These are phyloP conservation scores for Nephrocerus scutellatus DNA, from an alignment of 2,888 invertebrate species.

Conservation along the genomic window DNA sequence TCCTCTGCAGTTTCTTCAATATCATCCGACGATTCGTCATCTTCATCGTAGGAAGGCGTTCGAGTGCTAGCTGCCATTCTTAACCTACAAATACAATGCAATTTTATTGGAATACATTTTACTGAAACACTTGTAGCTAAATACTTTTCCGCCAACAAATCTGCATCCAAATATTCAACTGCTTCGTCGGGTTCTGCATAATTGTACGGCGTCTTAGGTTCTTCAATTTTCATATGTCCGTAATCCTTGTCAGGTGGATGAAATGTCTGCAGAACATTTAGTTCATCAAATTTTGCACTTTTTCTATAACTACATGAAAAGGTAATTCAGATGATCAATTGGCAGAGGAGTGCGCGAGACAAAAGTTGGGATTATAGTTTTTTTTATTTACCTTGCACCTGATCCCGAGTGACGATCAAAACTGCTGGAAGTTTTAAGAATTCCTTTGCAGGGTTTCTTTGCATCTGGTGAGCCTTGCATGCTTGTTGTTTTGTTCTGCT, in stretches of 20 bases:
- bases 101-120: conserved; percentile 8
- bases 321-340: conserved; percentile 4
- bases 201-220: conserved; percentile 90
- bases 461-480: conserved; percentile 46
- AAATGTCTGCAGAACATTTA: conserved; percentile 96
- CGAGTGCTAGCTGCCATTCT: conserved; percentile 43
- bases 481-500: conserved; percentile 1
- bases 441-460: conserved; percentile 60
- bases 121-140: conserved; percentile 18
- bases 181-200: conserved; percentile 55
- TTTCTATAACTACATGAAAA: conserved; percentile 46
- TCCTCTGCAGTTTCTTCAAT: conserved; percentile 59
- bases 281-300: conserved; percentile 90
- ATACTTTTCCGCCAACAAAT: conserved; percentile 70
- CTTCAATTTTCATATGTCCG: conserved; percentile 97
- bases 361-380: neutral
- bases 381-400: conserved; percentile 44
- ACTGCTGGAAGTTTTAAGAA: conserved; percentile 86
- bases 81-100: conserved; percentile 30
- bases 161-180: conserved; percentile 59
- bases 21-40: conserved; percentile 52
- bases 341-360: neutral
- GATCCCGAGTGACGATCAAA: conserved; percentile 61
- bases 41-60: conserved; percentile 47
- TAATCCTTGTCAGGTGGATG: conserved; percentile 98